These are phyloP conservation scores for Thinocorus orbignyianus DNA, from an alignment of 2,113 vertebrate species.

Conservation along the genomic window DNA sequence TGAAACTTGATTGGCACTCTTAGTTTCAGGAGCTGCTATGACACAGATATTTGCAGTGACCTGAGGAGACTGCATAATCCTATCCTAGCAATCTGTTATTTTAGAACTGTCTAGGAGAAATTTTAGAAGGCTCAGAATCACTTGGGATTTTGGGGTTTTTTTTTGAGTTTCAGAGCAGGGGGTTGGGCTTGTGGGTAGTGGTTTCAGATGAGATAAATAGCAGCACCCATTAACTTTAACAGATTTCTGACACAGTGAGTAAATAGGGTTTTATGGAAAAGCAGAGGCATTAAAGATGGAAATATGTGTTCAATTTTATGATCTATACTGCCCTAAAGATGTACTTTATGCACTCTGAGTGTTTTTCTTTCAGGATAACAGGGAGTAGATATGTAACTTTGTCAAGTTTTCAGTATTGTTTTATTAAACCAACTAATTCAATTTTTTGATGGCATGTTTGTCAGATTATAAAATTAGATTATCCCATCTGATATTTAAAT, in stretches of 20 bases:
- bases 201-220: neutral
- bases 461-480: neutral
- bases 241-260: neutral
- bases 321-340: neutral
- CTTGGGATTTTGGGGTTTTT: accelerated
- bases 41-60: neutral
- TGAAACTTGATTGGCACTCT: neutral
- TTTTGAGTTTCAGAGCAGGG: neutral
- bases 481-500: neutral
- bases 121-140: neutral
- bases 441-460: neutral
- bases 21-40: neutral
- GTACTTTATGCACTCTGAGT: neutral
- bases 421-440: neutral
- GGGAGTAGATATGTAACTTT: neutral
- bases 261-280: neutral
- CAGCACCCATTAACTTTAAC: accelerated
- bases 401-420: neutral
- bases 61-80: accelerated
- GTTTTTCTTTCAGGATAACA: neutral
- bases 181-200: neutral
- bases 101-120: neutral
- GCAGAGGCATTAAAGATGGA: neutral
- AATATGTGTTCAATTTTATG: neutral
- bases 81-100: neutral